Evolutionary conservation across 2,888 invertebrate genomes (phyloP), one percentile per base, ranked within the genome.

Genomic region (Tetrapedia diversipes): DNA sequence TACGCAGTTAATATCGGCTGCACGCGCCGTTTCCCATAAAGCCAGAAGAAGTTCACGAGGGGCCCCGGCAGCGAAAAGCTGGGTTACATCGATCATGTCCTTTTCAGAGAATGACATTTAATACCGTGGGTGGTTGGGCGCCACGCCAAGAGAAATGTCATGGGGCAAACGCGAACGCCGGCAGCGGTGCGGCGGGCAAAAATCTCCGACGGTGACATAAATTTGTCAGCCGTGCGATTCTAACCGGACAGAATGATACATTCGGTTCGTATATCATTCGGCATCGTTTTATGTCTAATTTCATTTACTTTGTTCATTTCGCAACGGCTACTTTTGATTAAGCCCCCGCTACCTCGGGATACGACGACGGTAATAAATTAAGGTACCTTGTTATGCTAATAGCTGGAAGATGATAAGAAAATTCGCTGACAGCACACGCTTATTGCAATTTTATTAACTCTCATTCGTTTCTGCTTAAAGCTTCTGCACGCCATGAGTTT

Each of bases 91-190:
- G 88, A 89, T 89, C 88, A 87, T 82, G 85, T 86, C 83, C 86
- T 85, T 87, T 86, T 86, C 81, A 82, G 70, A 70, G 78, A 87
- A 80, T 87, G 88, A 88, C 88, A 89, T 89, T 89, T 88, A 84
- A 83, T 88, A 76, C 82, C 84, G 87, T 87, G 86, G 88, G 86
- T 86, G 86, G 87, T 82, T n/a, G 85, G 86, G 86, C 85, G 86
- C 87, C 86, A 84, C 85, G 85, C 82, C 84, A 77, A 80, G 81
- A 84, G 71, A 88, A 89, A 88, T 88, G 88, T 87, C 88, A 88
- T 78, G 82, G 84, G 80, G 81, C 81, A 82, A 70, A 71, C 39
- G 56, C 77, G 80, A 69, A 64, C 74, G 81, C 77, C 70, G 75
- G 34, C 43, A 37, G 47, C 51, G 29, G 70, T 43, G 60, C 37